A percentile compares a stretch with the other conserved stretches of the same genome.
Evolutionary conservation across 1,140 invertebrate genomes (phyloP).

Genomic region (Pogonomyrmex californicus): DNA sequence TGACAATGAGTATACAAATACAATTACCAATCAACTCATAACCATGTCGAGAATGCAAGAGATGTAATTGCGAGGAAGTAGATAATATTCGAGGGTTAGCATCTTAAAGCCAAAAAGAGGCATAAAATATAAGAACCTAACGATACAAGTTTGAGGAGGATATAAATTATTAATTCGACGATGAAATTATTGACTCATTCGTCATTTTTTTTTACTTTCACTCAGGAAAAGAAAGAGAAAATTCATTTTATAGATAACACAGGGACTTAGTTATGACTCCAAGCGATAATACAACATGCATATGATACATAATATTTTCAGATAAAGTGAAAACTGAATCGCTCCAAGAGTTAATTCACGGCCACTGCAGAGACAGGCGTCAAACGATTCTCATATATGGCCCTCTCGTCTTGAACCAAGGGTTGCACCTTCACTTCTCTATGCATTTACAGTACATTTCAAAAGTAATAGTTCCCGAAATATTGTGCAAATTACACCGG

Average conservation of each 20-base stretch:
- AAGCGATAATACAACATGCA: not conserved
- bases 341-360: conserved; percentile 20
- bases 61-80: not conserved
- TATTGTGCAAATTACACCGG: not conserved
- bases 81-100: no score
- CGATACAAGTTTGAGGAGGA: not conserved
- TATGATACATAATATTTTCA: not conserved
- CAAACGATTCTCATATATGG: not conserved
- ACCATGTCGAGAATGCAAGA: conserved; percentile 8
- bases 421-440: not conserved
- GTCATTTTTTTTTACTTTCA: not conserved
- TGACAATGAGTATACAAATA: conserved; percentile 54
- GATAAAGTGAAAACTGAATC: conserved; percentile 35
- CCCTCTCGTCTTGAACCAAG: conserved; percentile 5
- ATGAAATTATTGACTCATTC: not conserved
- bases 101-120: not conserved
- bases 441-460: conserved; percentile 33
- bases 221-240: no score
- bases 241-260: not conserved
- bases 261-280: not conserved
- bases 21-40: conserved; percentile 67
- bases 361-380: conserved; percentile 12
- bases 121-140: not conserved
- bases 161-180: not conserved
- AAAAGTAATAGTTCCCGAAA: conserved; percentile 23